Conservation (phyloP, 2,113 vertebrate genomes). For the Channa argus region DNA sequence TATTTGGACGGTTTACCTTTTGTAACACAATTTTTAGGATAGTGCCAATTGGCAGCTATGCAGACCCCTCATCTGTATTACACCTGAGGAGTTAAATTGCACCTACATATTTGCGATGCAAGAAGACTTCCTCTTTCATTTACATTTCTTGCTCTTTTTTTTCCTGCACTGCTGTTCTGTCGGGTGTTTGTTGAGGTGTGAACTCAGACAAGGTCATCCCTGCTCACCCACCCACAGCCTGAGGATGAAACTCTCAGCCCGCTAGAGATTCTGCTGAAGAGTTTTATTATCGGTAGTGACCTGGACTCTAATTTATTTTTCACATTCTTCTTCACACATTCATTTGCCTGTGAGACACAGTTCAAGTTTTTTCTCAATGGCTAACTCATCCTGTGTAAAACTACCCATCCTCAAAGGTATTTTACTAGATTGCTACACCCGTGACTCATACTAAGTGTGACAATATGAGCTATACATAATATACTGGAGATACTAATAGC, state of each 20-base stretch:
- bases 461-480: not conserved
- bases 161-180: not conserved
- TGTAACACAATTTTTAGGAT: not conserved
- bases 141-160: not conserved
- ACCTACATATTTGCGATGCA: not conserved
- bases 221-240: conserved; percentile 15
- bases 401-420: conserved; percentile 3
- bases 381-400: not conserved
- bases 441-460: not conserved
- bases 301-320: conserved; percentile 16
- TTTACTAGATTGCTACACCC: not conserved
- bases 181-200: conserved; percentile 27
- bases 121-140: not conserved
- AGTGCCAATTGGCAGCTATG: not conserved
- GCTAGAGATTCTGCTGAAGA: conserved; percentile 7
- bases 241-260: conserved; percentile 10
- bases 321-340: conserved; percentile 22
- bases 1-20: not conserved
- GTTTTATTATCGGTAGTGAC: not conserved
- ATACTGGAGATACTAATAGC: not conserved
- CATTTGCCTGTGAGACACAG: not conserved
- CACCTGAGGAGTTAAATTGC: not conserved
- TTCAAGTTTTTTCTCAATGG: not conserved
- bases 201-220: conserved; percentile 14
- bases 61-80: not conserved